These are phyloP conservation scores for Tadarida brasiliensis DNA, from an alignment of 2,797 vertebrate genomes.

Conservation along the genomic window DNA sequence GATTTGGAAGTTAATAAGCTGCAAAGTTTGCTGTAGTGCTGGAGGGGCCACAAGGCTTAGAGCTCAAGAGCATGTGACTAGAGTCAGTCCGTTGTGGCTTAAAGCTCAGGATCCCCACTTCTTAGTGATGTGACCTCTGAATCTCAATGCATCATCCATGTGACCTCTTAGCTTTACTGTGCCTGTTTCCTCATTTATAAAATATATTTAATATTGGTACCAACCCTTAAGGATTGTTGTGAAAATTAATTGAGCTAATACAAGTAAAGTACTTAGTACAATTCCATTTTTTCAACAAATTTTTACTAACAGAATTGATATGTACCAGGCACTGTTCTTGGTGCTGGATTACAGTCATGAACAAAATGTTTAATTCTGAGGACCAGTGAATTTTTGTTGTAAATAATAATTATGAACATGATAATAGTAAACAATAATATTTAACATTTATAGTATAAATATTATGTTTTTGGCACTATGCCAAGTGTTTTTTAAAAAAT, in stretches of 20 bases:
- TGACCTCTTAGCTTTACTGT: background rate
- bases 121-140: background rate
- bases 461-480: background rate
- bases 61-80: background rate
- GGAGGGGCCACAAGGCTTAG: background rate
- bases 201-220: background rate
- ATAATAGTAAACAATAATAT: background rate
- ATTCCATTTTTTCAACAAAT: background rate
- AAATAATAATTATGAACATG: background rate
- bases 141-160: background rate
- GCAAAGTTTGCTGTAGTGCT: background rate
- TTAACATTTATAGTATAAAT: slow-evolving; percentile 16
- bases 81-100: background rate
- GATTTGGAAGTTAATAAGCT: background rate
- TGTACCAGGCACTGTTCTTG: background rate
- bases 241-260: slow-evolving; percentile 28
- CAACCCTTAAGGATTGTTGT: background rate
- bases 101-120: background rate
- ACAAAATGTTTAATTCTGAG: slow-evolving; percentile 22
- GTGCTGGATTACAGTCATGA: background rate
- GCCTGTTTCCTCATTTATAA: slow-evolving; percentile 37
- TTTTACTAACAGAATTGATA: background rate
- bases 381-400: background rate
- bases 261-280: background rate
- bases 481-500: background rate